Evolutionary conservation across 2,888 invertebrate genomes (phyloP).

Genomic region (Ochropleura leucogaster): DNA sequence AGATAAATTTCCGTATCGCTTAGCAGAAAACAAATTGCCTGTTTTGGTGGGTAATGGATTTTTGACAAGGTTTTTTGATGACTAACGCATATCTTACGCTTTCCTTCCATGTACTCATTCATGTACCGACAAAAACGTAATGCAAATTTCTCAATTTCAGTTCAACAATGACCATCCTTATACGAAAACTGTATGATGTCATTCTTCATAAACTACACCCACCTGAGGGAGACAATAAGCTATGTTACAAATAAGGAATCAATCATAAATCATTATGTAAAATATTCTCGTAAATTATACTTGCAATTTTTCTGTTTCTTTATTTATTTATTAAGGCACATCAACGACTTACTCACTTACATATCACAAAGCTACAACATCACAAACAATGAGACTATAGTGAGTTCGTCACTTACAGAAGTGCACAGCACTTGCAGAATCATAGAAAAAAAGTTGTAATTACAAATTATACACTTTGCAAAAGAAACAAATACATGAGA

Average conservation of each 20-base stretch:
- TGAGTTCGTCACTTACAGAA: no score
- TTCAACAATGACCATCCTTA: slow-evolving; percentile 49
- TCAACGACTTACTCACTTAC: no score
- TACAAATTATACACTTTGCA: no score
- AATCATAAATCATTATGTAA: slow-evolving; percentile 49
- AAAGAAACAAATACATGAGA: no score
- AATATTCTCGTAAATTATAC: slow-evolving; percentile 33
- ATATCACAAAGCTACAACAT: no score
- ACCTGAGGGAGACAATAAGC: slow-evolving; percentile 55
- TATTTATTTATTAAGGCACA: no score
- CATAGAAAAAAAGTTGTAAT: no score
- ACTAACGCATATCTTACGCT: slow-evolving; percentile 25
- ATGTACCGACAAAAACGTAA: slow-evolving; percentile 14
- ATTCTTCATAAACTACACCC: slow-evolving; percentile 61
- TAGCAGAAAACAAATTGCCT: slow-evolving; percentile 10
- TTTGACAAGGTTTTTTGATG: slow-evolving; percentile 24
- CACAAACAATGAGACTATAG: no score
- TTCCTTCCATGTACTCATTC: slow-evolving; percentile 26
- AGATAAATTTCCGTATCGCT: slow-evolving; percentile 30
- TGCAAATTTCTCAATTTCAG: slow-evolving; percentile 41
- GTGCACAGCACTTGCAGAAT: no score
- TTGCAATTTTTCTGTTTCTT: slow-evolving; percentile 23
- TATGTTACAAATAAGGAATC: slow-evolving; percentile 51
- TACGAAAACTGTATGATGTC: slow-evolving; percentile 66
- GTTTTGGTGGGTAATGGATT: slow-evolving; percentile 28